A percentile compares a stretch with the other conserved stretches of the same genome.
Evolutionary conservation across 2,888 invertebrate genomes (phyloP).

Genomic region (Amphiduros pacificus): DNA sequence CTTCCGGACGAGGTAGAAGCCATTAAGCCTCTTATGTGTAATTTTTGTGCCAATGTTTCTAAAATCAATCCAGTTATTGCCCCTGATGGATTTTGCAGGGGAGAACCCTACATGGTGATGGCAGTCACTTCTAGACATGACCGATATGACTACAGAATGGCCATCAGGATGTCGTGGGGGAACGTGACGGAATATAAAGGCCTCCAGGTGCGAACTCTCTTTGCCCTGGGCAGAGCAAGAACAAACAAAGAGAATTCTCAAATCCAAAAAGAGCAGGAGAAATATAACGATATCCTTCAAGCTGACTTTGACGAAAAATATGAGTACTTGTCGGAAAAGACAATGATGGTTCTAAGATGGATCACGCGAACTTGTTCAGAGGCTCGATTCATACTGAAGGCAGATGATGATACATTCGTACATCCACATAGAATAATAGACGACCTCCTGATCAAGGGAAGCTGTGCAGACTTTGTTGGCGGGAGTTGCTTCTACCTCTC

Average conservation of each 20-base stretch:
- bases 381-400: conserved; percentile 29
- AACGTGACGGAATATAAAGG: conserved; percentile 24
- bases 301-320: conserved; percentile 26
- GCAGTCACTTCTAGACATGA: no score
- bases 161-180: no score
- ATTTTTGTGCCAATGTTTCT: no score
- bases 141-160: no score
- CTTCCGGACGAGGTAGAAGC: no score
- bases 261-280: conserved; percentile 22
- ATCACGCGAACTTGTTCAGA: conserved; percentile 17
- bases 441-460: conserved; percentile 24
- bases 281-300: conserved; percentile 14
- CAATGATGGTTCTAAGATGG: conserved; percentile 29
- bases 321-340: conserved; percentile 29
- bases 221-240: conserved; percentile 28
- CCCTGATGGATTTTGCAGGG: no score
- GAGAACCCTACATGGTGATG: no score
- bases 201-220: conserved; percentile 24
- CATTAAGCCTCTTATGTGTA: no score
- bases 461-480: conserved; percentile 28
- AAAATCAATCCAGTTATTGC: no score
- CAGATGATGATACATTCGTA: conserved; percentile 34
- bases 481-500: conserved; percentile 34
- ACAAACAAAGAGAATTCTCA: conserved; percentile 31
- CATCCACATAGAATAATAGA: conserved; percentile 31